These are phyloP conservation scores for Chrysochloris asiatica DNA, from an alignment of 2,113 vertebrate species.

Conservation along the genomic window DNA sequence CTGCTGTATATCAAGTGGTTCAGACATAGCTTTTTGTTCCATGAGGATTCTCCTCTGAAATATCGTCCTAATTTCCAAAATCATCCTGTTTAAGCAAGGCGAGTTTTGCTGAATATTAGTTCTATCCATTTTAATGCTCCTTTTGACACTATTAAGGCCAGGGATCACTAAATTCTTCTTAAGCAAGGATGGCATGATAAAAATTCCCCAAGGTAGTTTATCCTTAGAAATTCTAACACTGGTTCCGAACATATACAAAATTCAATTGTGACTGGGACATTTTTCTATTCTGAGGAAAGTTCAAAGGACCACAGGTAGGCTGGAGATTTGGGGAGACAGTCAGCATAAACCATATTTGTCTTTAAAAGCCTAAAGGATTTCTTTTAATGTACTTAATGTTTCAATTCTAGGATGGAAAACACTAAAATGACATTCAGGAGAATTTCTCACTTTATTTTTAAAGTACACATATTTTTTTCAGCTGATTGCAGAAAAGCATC, in stretches of 20 bases:
- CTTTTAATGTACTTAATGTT: neutral
- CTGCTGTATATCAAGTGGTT: neutral
- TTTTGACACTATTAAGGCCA: constrained; percentile 14
- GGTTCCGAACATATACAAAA: neutral
- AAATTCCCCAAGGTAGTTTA: neutral
- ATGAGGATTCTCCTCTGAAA: constrained; percentile 33
- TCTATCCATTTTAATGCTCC: constrained; percentile 27
- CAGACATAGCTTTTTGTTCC: neutral
- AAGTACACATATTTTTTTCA: constrained; percentile 28
- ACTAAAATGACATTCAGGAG: neutral
- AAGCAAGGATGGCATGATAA: constrained; percentile 7
- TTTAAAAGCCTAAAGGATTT: constrained; percentile 21
- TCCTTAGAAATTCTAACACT: neutral
- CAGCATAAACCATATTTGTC: neutral
- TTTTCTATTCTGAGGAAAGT: neutral
- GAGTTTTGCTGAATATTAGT: constrained; percentile 22
- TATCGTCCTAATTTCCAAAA: constrained; percentile 29
- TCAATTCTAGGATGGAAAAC: no score
- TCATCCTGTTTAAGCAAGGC: neutral
- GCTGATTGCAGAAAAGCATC: neutral
- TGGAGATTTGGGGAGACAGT: neutral
- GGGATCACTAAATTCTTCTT: constrained; percentile 16
- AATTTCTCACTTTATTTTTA: neutral
- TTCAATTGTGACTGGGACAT: no score
- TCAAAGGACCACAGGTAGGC: neutral